Evolutionary conservation across 1,140 invertebrate species (phyloP).

Genomic region (Gryllus bimaculatus): DNA sequence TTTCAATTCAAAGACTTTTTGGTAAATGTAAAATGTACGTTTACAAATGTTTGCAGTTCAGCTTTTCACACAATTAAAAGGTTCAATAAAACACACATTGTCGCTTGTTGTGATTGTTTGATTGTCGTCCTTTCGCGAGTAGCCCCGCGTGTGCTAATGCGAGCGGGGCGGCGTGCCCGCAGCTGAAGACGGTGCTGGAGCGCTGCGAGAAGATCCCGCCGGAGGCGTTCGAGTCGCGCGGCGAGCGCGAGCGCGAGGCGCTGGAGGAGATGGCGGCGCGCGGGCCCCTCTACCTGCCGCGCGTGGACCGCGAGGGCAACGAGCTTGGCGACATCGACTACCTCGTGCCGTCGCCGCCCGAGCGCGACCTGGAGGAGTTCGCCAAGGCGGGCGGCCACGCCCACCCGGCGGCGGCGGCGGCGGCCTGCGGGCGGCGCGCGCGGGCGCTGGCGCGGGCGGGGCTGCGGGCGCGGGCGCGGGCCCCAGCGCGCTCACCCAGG

Average conservation of each 20-base stretch:
- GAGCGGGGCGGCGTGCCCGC: slow-evolving; percentile 22
- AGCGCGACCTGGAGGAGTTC: slow-evolving; percentile 44
- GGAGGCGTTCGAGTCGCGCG: slow-evolving; percentile 48
- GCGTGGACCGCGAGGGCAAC: slow-evolving; percentile 56
- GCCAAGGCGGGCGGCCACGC: slow-evolving; percentile 35
- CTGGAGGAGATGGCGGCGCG: neutral
- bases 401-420: slow-evolving; percentile 27
- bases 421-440: slow-evolving; percentile 25
- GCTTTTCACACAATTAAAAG: too few species aligned
- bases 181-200: slow-evolving; percentile 66
- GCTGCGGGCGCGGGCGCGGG: slow-evolving; percentile 12
- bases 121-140: too few species aligned
- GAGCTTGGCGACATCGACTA: slow-evolving; percentile 56
- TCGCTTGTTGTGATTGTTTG: too few species aligned
- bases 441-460: slow-evolving; percentile 38
- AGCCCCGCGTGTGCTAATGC: too few species aligned
- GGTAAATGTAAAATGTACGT: too few species aligned
- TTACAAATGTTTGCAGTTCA: too few species aligned
- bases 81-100: too few species aligned
- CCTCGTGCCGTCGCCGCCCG: slow-evolving; percentile 62
- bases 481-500: slow-evolving; percentile 43
- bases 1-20: too few species aligned
- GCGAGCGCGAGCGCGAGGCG: slow-evolving; percentile 14
- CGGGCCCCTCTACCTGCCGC: slow-evolving; percentile 33
- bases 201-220: slow-evolving; percentile 59